These are phyloP conservation scores for Sitophilus oryzae DNA, from an alignment of 1,140 invertebrate species.

Conservation along the genomic window DNA sequence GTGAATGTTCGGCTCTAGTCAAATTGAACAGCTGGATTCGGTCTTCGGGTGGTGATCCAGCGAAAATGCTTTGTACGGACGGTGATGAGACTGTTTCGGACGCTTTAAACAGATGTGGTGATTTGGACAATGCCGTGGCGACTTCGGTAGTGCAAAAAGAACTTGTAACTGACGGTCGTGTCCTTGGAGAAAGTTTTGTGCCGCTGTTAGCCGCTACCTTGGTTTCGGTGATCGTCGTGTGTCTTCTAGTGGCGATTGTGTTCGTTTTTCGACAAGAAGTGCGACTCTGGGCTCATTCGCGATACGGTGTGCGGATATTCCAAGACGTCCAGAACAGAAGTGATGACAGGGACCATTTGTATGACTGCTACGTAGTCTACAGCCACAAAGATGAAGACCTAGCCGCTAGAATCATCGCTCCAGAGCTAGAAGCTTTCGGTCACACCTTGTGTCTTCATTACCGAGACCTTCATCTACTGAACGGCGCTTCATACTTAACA, in stretches of 20 bases:
- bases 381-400: conserved; percentile 79
- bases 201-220: conserved; percentile 64
- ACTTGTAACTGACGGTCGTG: conserved; percentile 50
- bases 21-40: conserved; percentile 61
- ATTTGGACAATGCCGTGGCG: conserved; percentile 55
- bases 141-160: conserved; percentile 57
- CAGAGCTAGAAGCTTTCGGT: conserved; percentile 70
- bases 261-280: conserved; percentile 73
- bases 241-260: conserved; percentile 60
- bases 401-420: conserved; percentile 67
- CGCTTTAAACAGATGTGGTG: conserved; percentile 57
- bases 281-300: conserved; percentile 65
- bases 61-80: conserved; percentile 54
- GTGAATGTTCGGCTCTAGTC: conserved; percentile 61
- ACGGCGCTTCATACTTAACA: conserved; percentile 56
- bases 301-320: conserved; percentile 67
- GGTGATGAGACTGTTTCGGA: conserved; percentile 51
- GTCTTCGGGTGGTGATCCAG: conserved; percentile 54
- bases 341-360: conserved; percentile 65
- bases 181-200: conserved; percentile 58
- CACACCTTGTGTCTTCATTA: conserved; percentile 70
- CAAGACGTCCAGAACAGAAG: conserved; percentile 50
- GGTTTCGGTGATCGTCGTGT: conserved; percentile 64
- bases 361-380: conserved; percentile 84
- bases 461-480: conserved; percentile 62